phyloP scores from a whole-genome alignment of 2,888 invertebrate species.

The Eristalis arbustorum region DNA sequence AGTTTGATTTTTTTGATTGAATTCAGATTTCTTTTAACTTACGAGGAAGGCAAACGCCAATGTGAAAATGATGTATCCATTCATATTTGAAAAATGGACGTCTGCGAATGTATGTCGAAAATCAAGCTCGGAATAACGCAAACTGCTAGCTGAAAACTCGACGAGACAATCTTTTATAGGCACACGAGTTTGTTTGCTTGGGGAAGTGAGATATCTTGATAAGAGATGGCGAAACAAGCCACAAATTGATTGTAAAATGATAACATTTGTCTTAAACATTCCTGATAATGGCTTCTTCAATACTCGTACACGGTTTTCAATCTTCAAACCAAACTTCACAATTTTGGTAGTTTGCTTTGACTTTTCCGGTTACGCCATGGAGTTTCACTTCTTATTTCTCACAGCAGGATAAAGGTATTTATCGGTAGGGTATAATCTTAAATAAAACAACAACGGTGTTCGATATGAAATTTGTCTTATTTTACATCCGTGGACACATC shows the following conservation, averaged over 20 bases:
- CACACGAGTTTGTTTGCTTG: background rate
- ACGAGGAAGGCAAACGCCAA: conserved; percentile 36
- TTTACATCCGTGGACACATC: no score
- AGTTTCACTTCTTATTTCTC: background rate
- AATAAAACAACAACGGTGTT: no score
- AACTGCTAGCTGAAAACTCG: background rate
- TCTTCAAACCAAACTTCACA: background rate
- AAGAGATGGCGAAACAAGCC: background rate
- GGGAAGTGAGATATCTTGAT: background rate
- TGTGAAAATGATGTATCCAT: conserved; percentile 24
- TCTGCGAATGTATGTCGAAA: background rate
- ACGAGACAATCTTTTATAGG: background rate
- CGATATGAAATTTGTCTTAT: no score
- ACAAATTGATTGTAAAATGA: background rate
- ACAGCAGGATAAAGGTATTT: no score
- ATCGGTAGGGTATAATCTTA: no score
- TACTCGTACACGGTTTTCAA: background rate
- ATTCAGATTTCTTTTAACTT: background rate
- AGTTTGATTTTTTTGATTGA: background rate
- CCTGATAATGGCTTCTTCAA: background rate
- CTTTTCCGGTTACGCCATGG: background rate
- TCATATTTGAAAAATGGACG: conserved; percentile 21
- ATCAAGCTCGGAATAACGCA: background rate
- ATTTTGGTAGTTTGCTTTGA: background rate
- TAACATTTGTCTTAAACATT: background rate